A percentile compares a stretch with the other conserved stretches of the same genome.
Evolutionary conservation across 2,888 invertebrate species (phyloP).

Genomic region (Pachycephus smyrnensis): DNA sequence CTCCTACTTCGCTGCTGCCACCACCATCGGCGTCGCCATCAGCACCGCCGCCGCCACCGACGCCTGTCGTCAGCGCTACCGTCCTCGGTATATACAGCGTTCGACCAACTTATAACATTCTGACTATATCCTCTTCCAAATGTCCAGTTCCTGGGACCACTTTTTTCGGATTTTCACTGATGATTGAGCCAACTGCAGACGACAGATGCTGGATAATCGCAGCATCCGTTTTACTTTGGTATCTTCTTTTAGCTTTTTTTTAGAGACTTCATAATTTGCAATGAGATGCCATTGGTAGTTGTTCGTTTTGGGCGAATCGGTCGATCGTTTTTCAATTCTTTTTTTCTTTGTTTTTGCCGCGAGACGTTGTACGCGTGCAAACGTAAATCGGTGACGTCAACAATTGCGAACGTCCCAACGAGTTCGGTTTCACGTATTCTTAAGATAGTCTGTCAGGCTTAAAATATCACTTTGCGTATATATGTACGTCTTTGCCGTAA

Average conservation of each 20-base stretch:
- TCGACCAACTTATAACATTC: neutral
- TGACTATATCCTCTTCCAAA: neutral
- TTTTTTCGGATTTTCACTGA: neutral
- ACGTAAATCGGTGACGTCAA: neutral
- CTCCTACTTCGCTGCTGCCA: slow-evolving; percentile 11
- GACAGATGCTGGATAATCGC: neutral
- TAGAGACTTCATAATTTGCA: too few species aligned
- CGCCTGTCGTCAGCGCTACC: slow-evolving; percentile 8
- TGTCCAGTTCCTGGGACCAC: neutral
- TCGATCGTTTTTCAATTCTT: neutral
- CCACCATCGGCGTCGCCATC: slow-evolving; percentile 29
- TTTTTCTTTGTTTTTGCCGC: too few species aligned
- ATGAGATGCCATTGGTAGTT: neutral
- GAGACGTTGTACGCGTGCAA: neutral
- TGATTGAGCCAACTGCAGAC: neutral
- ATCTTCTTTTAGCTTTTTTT: too few species aligned
- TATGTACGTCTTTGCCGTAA: neutral
- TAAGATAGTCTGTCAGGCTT: neutral
- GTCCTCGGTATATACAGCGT: neutral
- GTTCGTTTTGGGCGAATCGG: neutral
- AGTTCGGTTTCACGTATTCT: neutral
- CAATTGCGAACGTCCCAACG: neutral
- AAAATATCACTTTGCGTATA: neutral
- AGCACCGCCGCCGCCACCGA: slow-evolving; percentile 39
- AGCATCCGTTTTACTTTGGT: neutral